A percentile compares a stretch with the other conserved stretches of the same genome.
These are phyloP conservation scores for Rhabdomys pumilio DNA, from an alignment of 2,797 vertebrate species.

Conservation along the genomic window DNA sequence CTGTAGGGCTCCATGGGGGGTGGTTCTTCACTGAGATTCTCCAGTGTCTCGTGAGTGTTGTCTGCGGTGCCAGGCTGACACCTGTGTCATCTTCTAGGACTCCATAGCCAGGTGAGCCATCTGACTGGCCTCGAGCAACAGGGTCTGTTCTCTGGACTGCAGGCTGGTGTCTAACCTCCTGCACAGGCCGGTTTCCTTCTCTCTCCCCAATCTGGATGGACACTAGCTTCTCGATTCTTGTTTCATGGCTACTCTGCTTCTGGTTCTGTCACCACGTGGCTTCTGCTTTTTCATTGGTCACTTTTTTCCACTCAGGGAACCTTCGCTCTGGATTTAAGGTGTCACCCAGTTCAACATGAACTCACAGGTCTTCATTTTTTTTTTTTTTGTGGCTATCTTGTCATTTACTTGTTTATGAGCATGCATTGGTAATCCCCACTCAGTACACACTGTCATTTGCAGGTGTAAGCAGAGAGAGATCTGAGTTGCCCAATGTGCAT, in stretches of 20 bases:
- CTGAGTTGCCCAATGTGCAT: not conserved
- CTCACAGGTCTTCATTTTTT: not conserved
- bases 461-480: not conserved
- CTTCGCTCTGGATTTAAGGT: not conserved
- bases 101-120: accelerated
- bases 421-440: not conserved
- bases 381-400: not conserved
- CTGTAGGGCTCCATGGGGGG: not conserved
- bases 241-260: accelerated
- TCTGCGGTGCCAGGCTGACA: not conserved
- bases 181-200: not conserved
- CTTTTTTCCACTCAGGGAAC: not conserved
- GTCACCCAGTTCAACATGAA: not conserved
- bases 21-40: not conserved
- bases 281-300: not conserved
- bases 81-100: not conserved
- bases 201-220: not conserved
- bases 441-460: not conserved
- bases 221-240: accelerated
- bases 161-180: not conserved
- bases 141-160: too few relatives aligned
- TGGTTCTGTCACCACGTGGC: accelerated
- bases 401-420: not conserved
- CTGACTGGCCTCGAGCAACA: not conserved
- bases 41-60: accelerated